A percentile compares a stretch with the other conserved stretches of the same genome.
These are phyloP conservation scores for Gorsachius goisagi DNA, from an alignment of 2,113 vertebrate genomes.

Conservation along the genomic window DNA sequence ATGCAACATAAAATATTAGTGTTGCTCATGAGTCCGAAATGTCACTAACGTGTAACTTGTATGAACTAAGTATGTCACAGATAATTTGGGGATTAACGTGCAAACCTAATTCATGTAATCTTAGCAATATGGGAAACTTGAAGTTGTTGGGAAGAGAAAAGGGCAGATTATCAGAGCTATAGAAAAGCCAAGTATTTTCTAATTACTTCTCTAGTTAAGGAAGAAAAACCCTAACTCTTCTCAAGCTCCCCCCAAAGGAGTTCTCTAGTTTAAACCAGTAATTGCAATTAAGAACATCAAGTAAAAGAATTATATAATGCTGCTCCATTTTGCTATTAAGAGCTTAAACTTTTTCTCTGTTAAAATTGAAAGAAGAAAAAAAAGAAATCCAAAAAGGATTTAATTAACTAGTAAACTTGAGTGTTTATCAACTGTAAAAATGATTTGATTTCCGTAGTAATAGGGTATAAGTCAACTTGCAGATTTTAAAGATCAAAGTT, in stretches of 20 bases:
- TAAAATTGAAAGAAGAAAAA: constrained; percentile 30
- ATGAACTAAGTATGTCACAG: background rate
- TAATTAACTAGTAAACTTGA: constrained; percentile 44
- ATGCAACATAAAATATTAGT: background rate
- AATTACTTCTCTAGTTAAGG: background rate
- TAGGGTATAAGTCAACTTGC: constrained; percentile 1
- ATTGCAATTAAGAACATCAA: constrained; percentile 58
- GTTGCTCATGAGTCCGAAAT: background rate
- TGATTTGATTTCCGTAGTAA: background rate
- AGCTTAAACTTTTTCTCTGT: constrained; percentile 36
- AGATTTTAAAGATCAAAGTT: constrained; percentile 52
- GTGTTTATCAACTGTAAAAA: constrained; percentile 34
- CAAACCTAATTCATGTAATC: background rate
- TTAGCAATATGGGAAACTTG: background rate
- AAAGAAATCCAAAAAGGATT: background rate
- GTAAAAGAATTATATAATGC: constrained; percentile 26
- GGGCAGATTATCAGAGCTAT: background rate
- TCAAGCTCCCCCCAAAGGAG: background rate
- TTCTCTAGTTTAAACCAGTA: constrained; percentile 29
- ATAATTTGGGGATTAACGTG: background rate
- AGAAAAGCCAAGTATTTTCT: constrained; percentile 18
- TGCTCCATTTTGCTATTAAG: constrained; percentile 2
- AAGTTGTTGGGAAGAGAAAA: background rate
- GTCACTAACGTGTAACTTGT: background rate
- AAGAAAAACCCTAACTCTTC: background rate